Evolutionary conservation across 2,888 invertebrate genomes (phyloP).

Genomic region (Thera obeliscata): DNA sequence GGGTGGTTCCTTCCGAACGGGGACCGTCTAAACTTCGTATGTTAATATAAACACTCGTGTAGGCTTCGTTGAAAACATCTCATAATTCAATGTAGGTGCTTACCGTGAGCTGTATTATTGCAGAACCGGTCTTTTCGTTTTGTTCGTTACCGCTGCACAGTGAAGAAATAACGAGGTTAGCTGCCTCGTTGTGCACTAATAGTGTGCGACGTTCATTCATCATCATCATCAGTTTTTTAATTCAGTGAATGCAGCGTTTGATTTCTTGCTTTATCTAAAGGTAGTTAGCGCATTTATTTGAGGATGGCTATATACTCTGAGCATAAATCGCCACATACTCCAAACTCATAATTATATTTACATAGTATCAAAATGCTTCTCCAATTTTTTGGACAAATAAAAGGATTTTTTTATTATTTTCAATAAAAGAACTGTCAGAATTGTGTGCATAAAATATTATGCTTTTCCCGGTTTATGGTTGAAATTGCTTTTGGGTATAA

Average conservation of each 20-base stretch:
- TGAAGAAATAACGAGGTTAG: constrained; percentile 18
- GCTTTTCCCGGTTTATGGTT: too few species aligned
- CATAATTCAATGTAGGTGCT: constrained; percentile 71
- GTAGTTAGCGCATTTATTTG: background rate
- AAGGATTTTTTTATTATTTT: too few species aligned
- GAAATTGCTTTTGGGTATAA: too few species aligned
- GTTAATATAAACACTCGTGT: constrained; percentile 80
- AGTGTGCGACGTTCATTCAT: constrained; percentile 10
- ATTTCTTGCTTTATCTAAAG: background rate
- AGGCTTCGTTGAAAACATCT: constrained; percentile 68
- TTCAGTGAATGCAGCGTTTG: background rate
- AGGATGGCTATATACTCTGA: background rate
- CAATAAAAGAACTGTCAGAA: too few species aligned
- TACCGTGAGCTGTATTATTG: constrained; percentile 64
- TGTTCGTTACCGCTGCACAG: constrained; percentile 21
- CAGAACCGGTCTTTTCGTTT: constrained; percentile 51
- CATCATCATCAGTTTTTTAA: constrained; percentile 2
- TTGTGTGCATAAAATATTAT: too few species aligned
- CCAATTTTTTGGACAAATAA: too few species aligned
- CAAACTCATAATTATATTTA: too few species aligned
- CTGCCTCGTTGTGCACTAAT: constrained; percentile 17
- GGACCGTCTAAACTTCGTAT: constrained; percentile 75
- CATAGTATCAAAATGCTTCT: too few species aligned
- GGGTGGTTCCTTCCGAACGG: constrained; percentile 72
- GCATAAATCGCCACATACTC: too few species aligned